Evolutionary conservation across 2,113 vertebrate genomes (phyloP).

Genomic region (Xiphias gladius): DNA sequence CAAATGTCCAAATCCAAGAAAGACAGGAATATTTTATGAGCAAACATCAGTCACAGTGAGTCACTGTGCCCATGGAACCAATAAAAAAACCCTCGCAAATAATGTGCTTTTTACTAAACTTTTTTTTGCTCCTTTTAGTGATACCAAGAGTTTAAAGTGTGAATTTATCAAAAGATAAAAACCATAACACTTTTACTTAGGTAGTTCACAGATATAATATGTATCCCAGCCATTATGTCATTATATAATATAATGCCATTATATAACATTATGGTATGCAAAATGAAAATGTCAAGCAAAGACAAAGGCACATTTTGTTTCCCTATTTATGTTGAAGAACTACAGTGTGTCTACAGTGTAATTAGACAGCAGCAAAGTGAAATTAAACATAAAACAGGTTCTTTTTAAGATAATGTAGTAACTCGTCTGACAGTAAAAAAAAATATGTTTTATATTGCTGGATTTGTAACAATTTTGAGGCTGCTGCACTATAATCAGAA

Average conservation of each 20-base stretch:
- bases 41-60: not conserved
- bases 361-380: not conserved
- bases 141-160: too few relatives aligned
- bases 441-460: not conserved
- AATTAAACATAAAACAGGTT: not conserved
- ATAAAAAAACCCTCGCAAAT: too few relatives aligned
- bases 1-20: not conserved
- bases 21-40: not conserved
- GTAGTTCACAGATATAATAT: not conserved
- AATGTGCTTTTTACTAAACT: too few relatives aligned
- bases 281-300: not conserved
- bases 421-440: not conserved
- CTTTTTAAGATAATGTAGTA: not conserved
- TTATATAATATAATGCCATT: too few relatives aligned
- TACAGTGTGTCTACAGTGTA: not conserved
- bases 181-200: not conserved
- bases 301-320: not conserved
- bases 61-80: not conserved
- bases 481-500: not conserved
- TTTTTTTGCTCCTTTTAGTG: too few relatives aligned
- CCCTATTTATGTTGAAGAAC: not conserved
- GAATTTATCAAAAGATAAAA: too few relatives aligned
- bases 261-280: not conserved
- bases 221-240: not conserved
- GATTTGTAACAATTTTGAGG: not conserved